phyloP scores from a whole-genome alignment of 2,797 vertebrate genomes.

The Peromyscus aztecus region DNA sequence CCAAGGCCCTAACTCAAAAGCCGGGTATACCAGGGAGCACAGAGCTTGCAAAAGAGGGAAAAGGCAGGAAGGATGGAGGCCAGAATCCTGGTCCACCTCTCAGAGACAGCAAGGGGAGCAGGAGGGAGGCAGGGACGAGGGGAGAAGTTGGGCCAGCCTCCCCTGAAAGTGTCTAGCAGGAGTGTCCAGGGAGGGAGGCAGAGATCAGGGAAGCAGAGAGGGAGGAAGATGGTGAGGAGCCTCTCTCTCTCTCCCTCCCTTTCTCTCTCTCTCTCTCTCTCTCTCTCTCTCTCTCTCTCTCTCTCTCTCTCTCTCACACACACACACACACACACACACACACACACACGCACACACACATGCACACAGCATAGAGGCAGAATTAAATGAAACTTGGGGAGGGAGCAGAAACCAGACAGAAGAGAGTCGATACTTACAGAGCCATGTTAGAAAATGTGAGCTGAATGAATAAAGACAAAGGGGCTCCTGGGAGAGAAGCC shows the following conservation, averaged over 20 bases:
- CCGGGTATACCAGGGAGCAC: not conserved
- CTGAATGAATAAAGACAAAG: constrained; percentile 35
- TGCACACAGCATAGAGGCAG: not conserved
- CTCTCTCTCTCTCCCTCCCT: too few species aligned
- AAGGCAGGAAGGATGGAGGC: not conserved
- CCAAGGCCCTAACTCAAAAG: not conserved
- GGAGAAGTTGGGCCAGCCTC: not conserved
- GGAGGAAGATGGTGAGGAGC: not conserved
- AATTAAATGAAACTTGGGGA: constrained; percentile 66
- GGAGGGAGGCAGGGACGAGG: not conserved
- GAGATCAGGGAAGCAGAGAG: not conserved
- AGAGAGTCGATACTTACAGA: not conserved
- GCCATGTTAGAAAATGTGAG: not conserved
- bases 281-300: rapidly evolving
- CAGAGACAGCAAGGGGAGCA: rapidly evolving
- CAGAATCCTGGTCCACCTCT: not conserved
- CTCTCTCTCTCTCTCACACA: too few species aligned
- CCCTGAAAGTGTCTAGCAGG: constrained; percentile 32
- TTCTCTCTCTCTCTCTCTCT: too few species aligned
- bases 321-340: not conserved
- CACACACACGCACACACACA: not conserved
- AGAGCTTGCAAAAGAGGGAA: not conserved
- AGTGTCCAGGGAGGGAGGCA: constrained; percentile 11
- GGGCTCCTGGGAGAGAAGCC: not conserved
- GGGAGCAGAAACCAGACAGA: not conserved